phyloP scores from a whole-genome alignment of 2,888 invertebrate species.

The Aphidoletes aphidimyza region DNA sequence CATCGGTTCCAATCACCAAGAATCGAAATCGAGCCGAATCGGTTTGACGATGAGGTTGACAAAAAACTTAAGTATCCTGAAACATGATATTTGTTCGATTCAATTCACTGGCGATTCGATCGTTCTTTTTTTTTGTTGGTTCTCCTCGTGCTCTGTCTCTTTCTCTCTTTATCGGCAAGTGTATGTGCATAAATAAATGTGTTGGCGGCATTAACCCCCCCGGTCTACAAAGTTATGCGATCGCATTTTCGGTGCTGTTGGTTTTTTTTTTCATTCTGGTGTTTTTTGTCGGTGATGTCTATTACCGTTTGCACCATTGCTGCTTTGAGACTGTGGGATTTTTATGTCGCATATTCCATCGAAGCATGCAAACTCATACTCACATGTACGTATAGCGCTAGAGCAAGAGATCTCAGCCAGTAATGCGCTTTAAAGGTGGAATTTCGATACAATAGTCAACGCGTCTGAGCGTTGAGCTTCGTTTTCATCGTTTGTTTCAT shows the following conservation, averaged over 20 bases:
- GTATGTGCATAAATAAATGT: background rate
- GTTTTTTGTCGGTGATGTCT: background rate
- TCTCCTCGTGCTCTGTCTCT: background rate
- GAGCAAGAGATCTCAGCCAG: too few relatives aligned
- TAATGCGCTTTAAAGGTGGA: conserved; percentile 40
- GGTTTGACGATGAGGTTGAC: background rate
- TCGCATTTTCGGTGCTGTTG: conserved; percentile 7
- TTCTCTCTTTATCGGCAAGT: background rate
- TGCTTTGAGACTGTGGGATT: conserved; percentile 48
- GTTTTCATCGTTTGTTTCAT: background rate
- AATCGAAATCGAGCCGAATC: background rate
- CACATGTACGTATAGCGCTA: background rate
- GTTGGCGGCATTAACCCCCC: background rate
- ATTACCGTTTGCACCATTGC: conserved; percentile 24
- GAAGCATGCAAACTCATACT: background rate
- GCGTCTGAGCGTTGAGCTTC: background rate
- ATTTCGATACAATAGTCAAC: conserved; percentile 37
- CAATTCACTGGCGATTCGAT: conserved; percentile 49
- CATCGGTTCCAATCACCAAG: background rate
- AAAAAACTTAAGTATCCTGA: conserved; percentile 46
- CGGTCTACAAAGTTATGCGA: conserved; percentile 45
- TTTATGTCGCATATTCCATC: conserved; percentile 17
- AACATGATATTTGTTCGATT: conserved; percentile 49
- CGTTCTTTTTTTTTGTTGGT: too few relatives aligned
- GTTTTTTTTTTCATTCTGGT: background rate